Percentiles rank a stretch among this genome's conserved stretches.
Conservation (phyloP, 2,888 invertebrate species). For the Machimus rusticus region DNA sequence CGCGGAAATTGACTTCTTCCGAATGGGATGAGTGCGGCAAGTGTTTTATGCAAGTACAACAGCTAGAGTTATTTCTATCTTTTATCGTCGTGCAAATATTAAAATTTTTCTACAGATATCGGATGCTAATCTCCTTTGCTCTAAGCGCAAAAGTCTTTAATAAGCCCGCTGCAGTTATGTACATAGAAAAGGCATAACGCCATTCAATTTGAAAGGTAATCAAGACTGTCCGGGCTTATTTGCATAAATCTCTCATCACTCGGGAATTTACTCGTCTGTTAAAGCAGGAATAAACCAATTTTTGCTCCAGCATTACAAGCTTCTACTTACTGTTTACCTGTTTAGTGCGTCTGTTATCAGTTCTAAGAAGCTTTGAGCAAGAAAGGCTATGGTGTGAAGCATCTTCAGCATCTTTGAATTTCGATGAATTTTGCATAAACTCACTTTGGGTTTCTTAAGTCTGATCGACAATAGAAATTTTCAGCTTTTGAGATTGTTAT, state of each 20-base stretch:
- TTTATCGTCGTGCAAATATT: not conserved
- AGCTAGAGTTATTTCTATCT: not conserved
- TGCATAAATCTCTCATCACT: not conserved
- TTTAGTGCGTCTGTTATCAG: not conserved
- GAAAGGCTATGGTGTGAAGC: not conserved
- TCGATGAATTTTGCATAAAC: not conserved
- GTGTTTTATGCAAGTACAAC: not conserved
- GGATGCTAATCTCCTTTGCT: not conserved
- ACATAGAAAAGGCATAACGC: not conserved
- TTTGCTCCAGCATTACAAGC: not conserved
- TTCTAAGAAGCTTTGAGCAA: not conserved
- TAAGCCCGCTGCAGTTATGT: not conserved
- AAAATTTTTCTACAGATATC: not conserved
- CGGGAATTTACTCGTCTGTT: not conserved
- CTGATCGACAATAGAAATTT: not conserved
- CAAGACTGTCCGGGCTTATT: not conserved
- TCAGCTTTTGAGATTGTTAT: not conserved
- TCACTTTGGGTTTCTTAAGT: not conserved
- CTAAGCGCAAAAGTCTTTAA: not conserved
- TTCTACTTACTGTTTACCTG: not conserved
- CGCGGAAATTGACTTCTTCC: not conserved
- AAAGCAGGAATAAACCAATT: not conserved
- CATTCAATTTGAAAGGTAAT: not conserved
- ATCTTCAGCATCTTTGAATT: not conserved
- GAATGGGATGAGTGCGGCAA: not conserved